phyloP scores from a whole-genome alignment of 2,888 invertebrate genomes.

The Drosophila kanekoi region DNA sequence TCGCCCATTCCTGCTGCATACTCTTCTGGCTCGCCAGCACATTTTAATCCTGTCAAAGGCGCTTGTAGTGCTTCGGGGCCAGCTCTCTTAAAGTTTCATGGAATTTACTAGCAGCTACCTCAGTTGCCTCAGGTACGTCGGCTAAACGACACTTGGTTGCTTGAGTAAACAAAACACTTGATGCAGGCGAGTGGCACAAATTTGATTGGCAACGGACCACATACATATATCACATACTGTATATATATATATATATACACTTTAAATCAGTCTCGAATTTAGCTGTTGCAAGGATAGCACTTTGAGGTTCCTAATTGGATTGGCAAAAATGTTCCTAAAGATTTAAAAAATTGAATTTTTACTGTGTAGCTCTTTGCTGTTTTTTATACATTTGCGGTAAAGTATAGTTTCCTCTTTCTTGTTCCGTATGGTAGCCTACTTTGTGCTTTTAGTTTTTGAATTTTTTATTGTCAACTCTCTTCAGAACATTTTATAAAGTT shows the following conservation, averaged over 20 bases:
- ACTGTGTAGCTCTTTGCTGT: neutral
- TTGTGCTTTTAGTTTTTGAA: constrained; percentile 28
- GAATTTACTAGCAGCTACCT: constrained; percentile 46
- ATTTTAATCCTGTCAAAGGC: constrained; percentile 70
- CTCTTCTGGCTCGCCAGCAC: constrained; percentile 20
- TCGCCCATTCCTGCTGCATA: constrained; percentile 2
- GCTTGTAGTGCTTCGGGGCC: constrained; percentile 66
- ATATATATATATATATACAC: neutral
- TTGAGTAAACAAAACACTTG: constrained; percentile 58
- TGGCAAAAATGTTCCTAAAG: neutral
- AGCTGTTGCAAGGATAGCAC: constrained; percentile 17
- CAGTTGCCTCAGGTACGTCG: constrained; percentile 36
- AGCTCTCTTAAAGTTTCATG: constrained; percentile 74
- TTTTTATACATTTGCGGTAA: constrained; percentile 6
- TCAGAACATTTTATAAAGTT: constrained; percentile 25
- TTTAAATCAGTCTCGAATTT: constrained; percentile 26
- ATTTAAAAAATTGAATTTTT: neutral
- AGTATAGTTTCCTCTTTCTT: neutral
- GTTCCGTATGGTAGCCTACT: too few species aligned
- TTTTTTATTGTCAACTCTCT: constrained; percentile 38
- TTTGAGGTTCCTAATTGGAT: constrained; percentile 32
- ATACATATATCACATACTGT: too few species aligned
- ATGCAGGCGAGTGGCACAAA: constrained; percentile 45
- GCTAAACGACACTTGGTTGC: constrained; percentile 68
- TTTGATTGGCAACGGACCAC: constrained; percentile 43